Base-by-base conservation (phyloP, 2,888 invertebrate genomes). In the Sesia bembeciformis region DNA sequence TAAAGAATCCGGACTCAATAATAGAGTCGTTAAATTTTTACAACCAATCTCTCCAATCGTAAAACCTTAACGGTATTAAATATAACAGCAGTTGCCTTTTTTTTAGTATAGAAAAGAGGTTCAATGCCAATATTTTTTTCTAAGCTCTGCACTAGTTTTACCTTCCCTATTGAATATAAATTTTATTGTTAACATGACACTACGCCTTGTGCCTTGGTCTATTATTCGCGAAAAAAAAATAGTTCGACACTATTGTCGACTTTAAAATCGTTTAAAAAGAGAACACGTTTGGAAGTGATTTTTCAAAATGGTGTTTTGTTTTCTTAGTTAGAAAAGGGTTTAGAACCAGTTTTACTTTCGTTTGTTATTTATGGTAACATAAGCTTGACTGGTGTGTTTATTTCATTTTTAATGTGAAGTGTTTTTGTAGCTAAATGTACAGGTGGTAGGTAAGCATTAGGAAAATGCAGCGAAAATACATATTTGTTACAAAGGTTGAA, bases 161-260 rank as follows among this genome's bases (percentile, higher is more conserved):
- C 62, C 59, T 60, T 58, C 57, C 64, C 59, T 57, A 54, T 50
- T 56, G 63, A 60, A 54, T 52, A 51, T 58, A 62, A 60, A 70
- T 67, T 68, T 68, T 66, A 70, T 72, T 69, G 70, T 67, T 62
- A 66, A 62, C 63, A 51, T 57, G 64, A 72, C 69, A 70, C 64
- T 62, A 67, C 66, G 66, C 67, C 67, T 67, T 69, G 70, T 74
- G 75, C 72, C 70, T 66, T 61, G 64, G 68, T 70, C 71, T 72
- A 66, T 74, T 68, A 71, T 68, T 75, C 62, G 81, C 81, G 63
- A 78, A 85, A 83, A 81, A 71, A 70, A 65, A 64, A 59, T 68
- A 74, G 64, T 66, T 67, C 60, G 60, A 62, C 60, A 59, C 70
- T 64, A 79, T 81, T 83, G 80, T 80, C 61, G 57, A 67, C 56